Evolutionary conservation across 1,140 invertebrate genomes (phyloP), one percentile per base, ranked within the genome.

Genomic region (Lepidurus packardi): DNA sequence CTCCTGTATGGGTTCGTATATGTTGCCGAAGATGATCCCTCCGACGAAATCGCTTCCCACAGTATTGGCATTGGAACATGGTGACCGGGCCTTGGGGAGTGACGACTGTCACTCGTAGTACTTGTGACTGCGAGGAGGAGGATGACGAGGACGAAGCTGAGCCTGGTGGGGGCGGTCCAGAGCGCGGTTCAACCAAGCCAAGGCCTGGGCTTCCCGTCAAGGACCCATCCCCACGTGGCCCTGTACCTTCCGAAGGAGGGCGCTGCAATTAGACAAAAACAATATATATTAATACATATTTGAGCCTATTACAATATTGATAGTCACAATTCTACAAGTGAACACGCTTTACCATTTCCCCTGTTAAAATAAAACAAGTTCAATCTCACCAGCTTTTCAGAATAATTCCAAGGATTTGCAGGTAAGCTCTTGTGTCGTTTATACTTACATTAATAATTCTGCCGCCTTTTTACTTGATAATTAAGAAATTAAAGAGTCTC

Each of bases 21-120:
- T 95, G 93, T 81, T 94, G 94, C 84, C 94, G 94, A 73, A 94
- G 83, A 83, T 94, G 93, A 84, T 97, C 94, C 81, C 96, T 92
- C n/a, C 95, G 88, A 0, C 95, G 94, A 82, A 97, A 97, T 53
- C 91, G 88, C 85, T 97, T 97, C 0, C 91, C 91, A 80, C 95
- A 97, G 9, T 90, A 88, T 0, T 86, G 83, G 84, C 94, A 97
- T 0, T 90, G 88, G 83, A 91, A 95, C 79, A 80, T 80, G 76
- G 79, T 80, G 25, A 80, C 76, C 43, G 76, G 79, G 1, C 79
- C 79, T 47, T 80, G 79, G 34, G 79, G 79, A 10, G 79, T 80
- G 43, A 80, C 76, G 1, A 80, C 79, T 41, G 79, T 80, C 44
- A 80, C 79, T 25, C 79, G 75, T 43, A 80, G 43, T 43, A 77